Evolutionary conservation across 92 coral and sea anemone species (phyloP).

Genomic region (Paragorgia papillata): DNA sequence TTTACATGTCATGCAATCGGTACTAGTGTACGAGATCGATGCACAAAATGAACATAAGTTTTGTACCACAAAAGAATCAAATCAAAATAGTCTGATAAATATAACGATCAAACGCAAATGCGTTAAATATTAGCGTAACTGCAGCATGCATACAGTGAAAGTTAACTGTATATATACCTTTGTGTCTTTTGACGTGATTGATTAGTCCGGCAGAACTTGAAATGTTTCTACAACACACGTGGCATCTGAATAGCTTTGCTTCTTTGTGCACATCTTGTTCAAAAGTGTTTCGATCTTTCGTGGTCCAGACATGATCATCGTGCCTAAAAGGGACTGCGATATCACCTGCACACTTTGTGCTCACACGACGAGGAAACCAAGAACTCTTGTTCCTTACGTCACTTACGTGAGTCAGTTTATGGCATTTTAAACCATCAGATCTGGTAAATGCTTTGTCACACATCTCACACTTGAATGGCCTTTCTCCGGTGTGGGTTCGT

Average conservation of each 20-base stretch:
- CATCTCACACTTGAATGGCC: slow-evolving; percentile 87
- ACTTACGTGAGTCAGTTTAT: slow-evolving; percentile 93
- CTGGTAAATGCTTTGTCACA: slow-evolving; percentile 88
- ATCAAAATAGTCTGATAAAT: too few relatives aligned
- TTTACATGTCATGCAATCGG: too few relatives aligned
- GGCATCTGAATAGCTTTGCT: slow-evolving; percentile 89
- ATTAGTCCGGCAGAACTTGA: slow-evolving; percentile 86
- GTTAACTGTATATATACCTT: too few relatives aligned
- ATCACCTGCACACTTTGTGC: too few relatives aligned
- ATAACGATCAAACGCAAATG: too few relatives aligned
- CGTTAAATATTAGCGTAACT: too few relatives aligned
- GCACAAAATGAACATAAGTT: too few relatives aligned
- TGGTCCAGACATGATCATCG: slow-evolving; percentile 77
- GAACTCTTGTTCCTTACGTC: slow-evolving; percentile 69
- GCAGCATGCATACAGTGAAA: too few relatives aligned
- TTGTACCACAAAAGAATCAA: too few relatives aligned
- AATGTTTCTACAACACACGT: slow-evolving; percentile 86
- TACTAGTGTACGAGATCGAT: too few relatives aligned
- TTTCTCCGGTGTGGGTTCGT: slow-evolving; percentile 96
- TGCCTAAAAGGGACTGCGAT: too few relatives aligned
- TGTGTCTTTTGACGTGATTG: slow-evolving; percentile 86
- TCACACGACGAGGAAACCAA: slow-evolving; percentile 61
- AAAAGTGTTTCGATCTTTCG: slow-evolving; percentile 72
- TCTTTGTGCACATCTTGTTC: slow-evolving; percentile 90
- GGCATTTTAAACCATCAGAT: slow-evolving; percentile 96